These are phyloP conservation scores for Automeris io DNA, from an alignment of 2,888 invertebrate genomes.

Conservation along the genomic window DNA sequence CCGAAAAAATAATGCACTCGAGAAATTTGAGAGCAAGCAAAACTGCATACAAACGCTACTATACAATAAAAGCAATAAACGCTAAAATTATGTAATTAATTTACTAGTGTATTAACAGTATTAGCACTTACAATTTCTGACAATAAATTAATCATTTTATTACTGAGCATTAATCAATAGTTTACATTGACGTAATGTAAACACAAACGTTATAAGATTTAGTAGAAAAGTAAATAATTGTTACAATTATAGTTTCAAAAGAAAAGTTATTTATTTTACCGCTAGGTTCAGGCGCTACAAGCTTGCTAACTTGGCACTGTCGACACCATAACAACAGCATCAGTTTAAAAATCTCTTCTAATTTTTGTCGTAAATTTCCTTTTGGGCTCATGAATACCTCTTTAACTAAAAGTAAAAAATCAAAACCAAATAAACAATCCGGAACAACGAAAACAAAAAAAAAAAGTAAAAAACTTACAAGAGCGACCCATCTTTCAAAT, in stretches of 20 bases:
- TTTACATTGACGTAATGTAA: too few relatives aligned
- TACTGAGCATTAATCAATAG: too few relatives aligned
- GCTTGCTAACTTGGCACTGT: slow-evolving; percentile 82
- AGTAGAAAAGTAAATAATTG: slow-evolving; percentile 14
- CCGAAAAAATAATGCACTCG: too few relatives aligned
- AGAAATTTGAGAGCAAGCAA: too few relatives aligned
- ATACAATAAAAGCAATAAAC: too few relatives aligned
- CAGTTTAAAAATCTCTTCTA: slow-evolving; percentile 87
- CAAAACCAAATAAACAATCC: slow-evolving; percentile 7
- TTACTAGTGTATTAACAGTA: too few relatives aligned
- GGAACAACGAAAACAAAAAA: slow-evolving; percentile 3
- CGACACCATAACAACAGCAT: slow-evolving; percentile 91
- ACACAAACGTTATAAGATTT: too few relatives aligned
- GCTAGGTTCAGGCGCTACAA: slow-evolving; percentile 77
- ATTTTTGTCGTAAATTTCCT: slow-evolving; percentile 71
- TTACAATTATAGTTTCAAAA: background rate
- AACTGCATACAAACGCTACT: too few relatives aligned
- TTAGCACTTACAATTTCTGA: too few relatives aligned
- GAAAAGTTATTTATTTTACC: slow-evolving; percentile 50
- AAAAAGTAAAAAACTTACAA: slow-evolving; percentile 41
- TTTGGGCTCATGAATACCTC: slow-evolving; percentile 49
- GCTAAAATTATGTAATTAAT: too few relatives aligned
- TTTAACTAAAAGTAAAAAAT: slow-evolving; percentile 52
- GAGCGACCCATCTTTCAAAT: slow-evolving; percentile 48
- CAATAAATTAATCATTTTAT: too few relatives aligned